phyloP scores from a whole-genome alignment of 2,113 vertebrate genomes.

The Sardina pilchardus region DNA sequence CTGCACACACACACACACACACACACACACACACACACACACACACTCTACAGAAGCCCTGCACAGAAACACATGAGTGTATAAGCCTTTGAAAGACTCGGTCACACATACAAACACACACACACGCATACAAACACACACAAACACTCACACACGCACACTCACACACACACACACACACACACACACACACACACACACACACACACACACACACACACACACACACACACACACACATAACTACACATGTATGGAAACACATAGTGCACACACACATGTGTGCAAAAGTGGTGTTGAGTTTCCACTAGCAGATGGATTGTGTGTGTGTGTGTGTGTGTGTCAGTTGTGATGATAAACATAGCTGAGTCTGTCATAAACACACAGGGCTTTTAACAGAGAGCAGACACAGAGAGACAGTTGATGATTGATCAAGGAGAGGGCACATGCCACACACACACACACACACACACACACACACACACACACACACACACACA shows the following conservation, averaged over 20 bases:
- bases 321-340: background rate
- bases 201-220: background rate
- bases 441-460: background rate
- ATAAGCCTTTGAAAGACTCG: background rate
- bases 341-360: background rate
- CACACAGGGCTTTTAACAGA: background rate
- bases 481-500: background rate
- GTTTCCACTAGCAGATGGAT: background rate
- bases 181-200: background rate
- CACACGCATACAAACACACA: background rate
- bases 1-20: background rate
- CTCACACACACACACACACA: background rate
- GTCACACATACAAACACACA: background rate
- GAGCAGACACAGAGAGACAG: background rate
- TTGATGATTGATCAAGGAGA: background rate
- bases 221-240: background rate
- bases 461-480: conserved; percentile 15
- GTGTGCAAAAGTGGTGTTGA: background rate
- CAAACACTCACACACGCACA: background rate
- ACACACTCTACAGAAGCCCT: background rate
- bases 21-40: background rate
- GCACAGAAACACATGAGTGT: background rate
- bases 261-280: background rate
- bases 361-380: background rate
- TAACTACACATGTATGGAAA: background rate